Conservation (phyloP, 2,888 invertebrate genomes). For the Cylloceria caligata region DNA sequence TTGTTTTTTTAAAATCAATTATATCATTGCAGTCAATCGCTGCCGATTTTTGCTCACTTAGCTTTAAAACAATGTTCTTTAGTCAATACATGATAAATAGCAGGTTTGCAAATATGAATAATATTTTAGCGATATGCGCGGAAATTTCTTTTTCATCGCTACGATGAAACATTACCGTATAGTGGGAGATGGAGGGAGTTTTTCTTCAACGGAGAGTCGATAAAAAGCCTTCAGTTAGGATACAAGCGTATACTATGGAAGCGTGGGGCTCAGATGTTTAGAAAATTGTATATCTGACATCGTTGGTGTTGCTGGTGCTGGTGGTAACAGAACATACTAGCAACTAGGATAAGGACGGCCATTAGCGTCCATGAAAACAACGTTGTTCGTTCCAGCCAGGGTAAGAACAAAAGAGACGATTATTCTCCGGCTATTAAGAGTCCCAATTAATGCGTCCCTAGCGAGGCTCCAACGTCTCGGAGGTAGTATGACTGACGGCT, state of each 20-base stretch:
- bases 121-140: background rate
- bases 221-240: conserved; percentile 3
- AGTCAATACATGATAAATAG: background rate
- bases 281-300: conserved; percentile 50
- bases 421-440: conserved; percentile 64
- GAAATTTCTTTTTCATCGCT: background rate
- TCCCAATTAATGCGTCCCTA: conserved; percentile 48
- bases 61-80: background rate
- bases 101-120: background rate
- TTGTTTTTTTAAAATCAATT: too few relatives aligned
- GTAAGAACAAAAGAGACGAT: conserved; percentile 63
- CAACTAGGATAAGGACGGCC: conserved; percentile 67
- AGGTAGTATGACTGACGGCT: conserved; percentile 41
- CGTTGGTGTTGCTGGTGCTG: conserved; percentile 68
- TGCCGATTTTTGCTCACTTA: background rate
- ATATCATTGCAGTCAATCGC: too few relatives aligned
- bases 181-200: background rate
- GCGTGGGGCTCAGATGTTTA: conserved; percentile 3
- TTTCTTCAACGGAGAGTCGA: background rate
- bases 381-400: conserved; percentile 61
- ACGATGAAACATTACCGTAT: background rate
- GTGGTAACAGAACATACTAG: conserved; percentile 67
- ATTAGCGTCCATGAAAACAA: conserved; percentile 73
- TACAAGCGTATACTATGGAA: conserved; percentile 14
- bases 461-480: conserved; percentile 26